Conservation (phyloP, 2,797 vertebrate species). For the Sebastes nivosus region DNA sequence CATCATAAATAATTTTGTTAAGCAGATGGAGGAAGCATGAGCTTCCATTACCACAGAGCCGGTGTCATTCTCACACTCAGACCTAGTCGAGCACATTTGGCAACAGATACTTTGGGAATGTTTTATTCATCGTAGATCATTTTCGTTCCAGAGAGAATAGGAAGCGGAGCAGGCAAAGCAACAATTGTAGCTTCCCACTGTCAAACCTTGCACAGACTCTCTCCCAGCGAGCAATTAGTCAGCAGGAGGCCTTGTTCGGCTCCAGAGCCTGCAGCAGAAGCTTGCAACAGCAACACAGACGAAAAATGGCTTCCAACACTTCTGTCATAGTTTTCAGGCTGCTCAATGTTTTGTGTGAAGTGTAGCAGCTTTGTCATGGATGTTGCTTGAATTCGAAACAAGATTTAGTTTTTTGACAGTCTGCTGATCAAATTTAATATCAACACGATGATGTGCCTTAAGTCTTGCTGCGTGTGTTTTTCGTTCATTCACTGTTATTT, state of each 20-base stretch:
- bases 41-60: not conserved
- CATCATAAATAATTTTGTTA: constrained; percentile 51
- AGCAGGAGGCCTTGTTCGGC: constrained; percentile 69
- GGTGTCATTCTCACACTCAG: not conserved
- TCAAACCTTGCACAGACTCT: constrained; percentile 64
- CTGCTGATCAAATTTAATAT: constrained; percentile 22
- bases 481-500: constrained; percentile 20
- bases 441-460: not conserved
- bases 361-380: constrained; percentile 44
- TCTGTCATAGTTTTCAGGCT: constrained; percentile 45
- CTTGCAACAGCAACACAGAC: constrained; percentile 53
- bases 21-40: constrained; percentile 8
- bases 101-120: constrained; percentile 26
- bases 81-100: constrained; percentile 7
- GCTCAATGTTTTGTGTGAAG: constrained; percentile 41
- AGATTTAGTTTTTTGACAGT: constrained; percentile 21
- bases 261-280: constrained; percentile 67
- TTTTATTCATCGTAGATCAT: constrained; percentile 58
- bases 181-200: constrained; percentile 41
- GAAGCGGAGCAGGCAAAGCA: constrained; percentile 43
- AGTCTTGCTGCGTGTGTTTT: constrained; percentile 7
- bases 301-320: constrained; percentile 41
- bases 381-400: constrained; percentile 29
- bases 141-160: constrained; percentile 33
- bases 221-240: constrained; percentile 75